Percentiles rank a stretch among this genome's conserved stretches.
Evolutionary conservation across 2,113 vertebrate genomes (phyloP).

Genomic region (Pantherophis guttatus): DNA sequence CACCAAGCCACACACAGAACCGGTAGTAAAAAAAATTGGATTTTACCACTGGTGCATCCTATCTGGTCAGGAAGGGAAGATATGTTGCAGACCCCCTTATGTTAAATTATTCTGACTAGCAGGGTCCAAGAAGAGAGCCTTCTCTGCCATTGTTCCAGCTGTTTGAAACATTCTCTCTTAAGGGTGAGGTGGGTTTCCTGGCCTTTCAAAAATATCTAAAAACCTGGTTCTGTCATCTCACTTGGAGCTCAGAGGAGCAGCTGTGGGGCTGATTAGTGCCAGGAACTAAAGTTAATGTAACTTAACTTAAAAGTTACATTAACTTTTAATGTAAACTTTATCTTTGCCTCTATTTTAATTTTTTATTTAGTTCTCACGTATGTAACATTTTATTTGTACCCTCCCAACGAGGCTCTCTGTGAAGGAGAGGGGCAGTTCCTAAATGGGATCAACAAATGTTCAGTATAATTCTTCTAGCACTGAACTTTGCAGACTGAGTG

Average conservation of each 20-base stretch:
- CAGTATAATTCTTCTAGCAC: background rate
- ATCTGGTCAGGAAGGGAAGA: background rate
- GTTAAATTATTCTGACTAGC: background rate
- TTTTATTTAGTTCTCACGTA: background rate
- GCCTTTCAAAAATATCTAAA: background rate
- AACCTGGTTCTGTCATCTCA: background rate
- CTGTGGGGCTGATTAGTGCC: too few relatives aligned
- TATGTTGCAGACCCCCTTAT: background rate
- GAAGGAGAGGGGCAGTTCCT: background rate
- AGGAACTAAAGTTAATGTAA: too few relatives aligned
- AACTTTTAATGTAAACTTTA: background rate
- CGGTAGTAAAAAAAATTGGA: too few relatives aligned
- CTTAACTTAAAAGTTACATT: background rate
- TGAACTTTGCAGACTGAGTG: background rate
- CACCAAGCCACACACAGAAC: too few relatives aligned
- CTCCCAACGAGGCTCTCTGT: background rate
- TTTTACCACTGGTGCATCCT: background rate
- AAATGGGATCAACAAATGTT: background rate
- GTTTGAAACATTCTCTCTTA: background rate
- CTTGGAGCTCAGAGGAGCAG: background rate
- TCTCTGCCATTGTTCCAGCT: background rate
- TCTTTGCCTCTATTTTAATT: background rate
- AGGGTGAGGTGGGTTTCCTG: background rate
- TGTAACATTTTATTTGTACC: background rate
- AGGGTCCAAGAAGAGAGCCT: background rate